These are phyloP conservation scores for Balaenoptera acutorostrata DNA, from an alignment of 2,113 vertebrate species.

Conservation along the genomic window DNA sequence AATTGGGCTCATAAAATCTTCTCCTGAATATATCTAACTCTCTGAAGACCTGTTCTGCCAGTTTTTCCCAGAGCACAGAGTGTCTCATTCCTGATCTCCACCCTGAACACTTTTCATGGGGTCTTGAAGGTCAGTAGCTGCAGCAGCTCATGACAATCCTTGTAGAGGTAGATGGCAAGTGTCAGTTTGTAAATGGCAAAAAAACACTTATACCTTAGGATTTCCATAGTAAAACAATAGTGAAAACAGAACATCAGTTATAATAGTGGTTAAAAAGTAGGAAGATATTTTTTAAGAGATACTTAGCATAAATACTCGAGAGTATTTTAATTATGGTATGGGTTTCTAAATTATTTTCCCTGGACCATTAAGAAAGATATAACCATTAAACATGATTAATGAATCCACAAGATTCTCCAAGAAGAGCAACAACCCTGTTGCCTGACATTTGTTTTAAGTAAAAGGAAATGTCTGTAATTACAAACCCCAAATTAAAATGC, in stretches of 20 bases:
- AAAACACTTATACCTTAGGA: not conserved
- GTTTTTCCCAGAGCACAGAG: not conserved
- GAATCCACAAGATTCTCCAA: slow-evolving; percentile 20
- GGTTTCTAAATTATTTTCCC: slow-evolving; percentile 60
- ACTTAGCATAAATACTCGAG: not conserved
- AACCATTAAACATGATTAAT: slow-evolving; percentile 63
- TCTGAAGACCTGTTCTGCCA: not conserved
- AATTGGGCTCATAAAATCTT: not conserved
- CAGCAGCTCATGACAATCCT: not conserved
- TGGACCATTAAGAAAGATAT: slow-evolving; percentile 57
- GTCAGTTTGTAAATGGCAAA: not conserved
- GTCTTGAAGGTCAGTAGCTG: not conserved
- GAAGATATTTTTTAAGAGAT: not conserved
- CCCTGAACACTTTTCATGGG: not conserved
- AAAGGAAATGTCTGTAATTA: slow-evolving; percentile 58
- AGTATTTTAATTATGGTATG: slow-evolving; percentile 52
- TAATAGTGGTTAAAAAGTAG: not conserved
- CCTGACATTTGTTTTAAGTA: slow-evolving; percentile 62
- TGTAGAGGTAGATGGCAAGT: not conserved
- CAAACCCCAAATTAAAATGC: slow-evolving; percentile 58
- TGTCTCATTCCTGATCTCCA: not conserved
- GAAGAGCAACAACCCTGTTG: slow-evolving; percentile 5
- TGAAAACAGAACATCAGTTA: not conserved
- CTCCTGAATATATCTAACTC: not conserved
- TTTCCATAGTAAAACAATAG: not conserved